Evolutionary conservation across 2,113 vertebrate species (phyloP), one percentile per base, ranked within the genome.

Genomic region (Oncorhynchus clarkii): DNA sequence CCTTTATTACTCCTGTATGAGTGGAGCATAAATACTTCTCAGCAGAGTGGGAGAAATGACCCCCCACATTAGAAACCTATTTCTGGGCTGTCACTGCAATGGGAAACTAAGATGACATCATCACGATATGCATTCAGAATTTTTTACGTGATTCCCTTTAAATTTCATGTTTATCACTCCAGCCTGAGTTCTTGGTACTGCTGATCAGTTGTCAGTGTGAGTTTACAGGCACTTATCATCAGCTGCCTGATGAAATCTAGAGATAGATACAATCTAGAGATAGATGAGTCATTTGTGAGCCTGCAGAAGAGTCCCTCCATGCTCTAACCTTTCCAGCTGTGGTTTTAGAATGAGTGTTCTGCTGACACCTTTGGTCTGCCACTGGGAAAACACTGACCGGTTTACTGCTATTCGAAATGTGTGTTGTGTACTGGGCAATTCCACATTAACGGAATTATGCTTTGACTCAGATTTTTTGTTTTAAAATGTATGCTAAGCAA

Each of bases 271-370:
- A 71, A 82, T 57, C 79, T 81, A 80, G 86, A 82, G 80, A 84
- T 72, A 73, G 83, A 88, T 93, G 90, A 94, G 84, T 93, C 89
- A 92, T 87, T 85, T 89, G 84, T 83, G 84, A 83, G 73, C 84
- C 79, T 73, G 76, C 78, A 75, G 85, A 87, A 85, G 78, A 85
- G 84, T 89, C 82, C 88, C 59, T 84, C 77, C 39, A 45, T 45
- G 9, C 39, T 11, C 39, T 45, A 45, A 91, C 90, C 88, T 91
- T 94, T 92, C 93, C 91, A 90, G 90, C 91, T 93, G 92, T 89
- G 93, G 39, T 45, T 45, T 92, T 91, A 87, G 85, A 89, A 87
- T 92, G 92, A 92, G 87, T 86, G 72, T 77, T 91, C 88, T 80
- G 73, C 89, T 92, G 90, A 90, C 62, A 69, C 79, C 85, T 82